phyloP scores from a whole-genome alignment of 2,797 vertebrate species.

The Periparus ater region DNA sequence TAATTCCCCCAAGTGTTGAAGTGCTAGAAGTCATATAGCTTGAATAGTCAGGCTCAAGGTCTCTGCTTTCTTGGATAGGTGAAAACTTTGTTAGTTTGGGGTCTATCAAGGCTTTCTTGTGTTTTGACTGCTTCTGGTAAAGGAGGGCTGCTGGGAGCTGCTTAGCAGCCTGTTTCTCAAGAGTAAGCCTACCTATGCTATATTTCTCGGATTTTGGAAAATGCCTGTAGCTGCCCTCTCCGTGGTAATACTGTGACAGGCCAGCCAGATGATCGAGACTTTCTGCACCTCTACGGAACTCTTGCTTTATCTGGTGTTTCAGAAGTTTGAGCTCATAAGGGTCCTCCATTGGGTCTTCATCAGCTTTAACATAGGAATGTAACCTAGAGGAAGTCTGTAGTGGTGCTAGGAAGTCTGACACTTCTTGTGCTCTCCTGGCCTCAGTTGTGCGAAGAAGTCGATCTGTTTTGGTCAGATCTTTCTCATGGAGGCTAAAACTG shows the following conservation, averaged over 20 bases:
- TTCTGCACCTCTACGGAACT: constrained; percentile 94
- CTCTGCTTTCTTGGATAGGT: constrained; percentile 95
- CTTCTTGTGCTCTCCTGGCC: constrained; percentile 89
- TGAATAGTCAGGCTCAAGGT: constrained; percentile 93
- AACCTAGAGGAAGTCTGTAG: constrained; percentile 85
- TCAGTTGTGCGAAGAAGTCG: constrained; percentile 90
- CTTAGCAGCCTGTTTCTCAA: constrained; percentile 99
- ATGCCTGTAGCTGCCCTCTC: constrained; percentile 90
- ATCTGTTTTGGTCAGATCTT: constrained; percentile 93
- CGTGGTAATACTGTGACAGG: constrained; percentile 92
- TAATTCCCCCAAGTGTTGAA: constrained; percentile 89
- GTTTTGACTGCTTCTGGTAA: constrained; percentile 97
- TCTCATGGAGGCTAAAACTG: constrained; percentile 92
- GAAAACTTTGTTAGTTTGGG: constrained; percentile 97
- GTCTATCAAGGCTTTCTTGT: constrained; percentile 93
- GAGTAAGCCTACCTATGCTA: constrained; percentile 95
- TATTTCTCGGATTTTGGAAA: constrained; percentile 98
- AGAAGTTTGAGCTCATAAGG: constrained; percentile 97
- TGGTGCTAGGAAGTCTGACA: constrained; percentile 92
- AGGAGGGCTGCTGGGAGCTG: constrained; percentile 94
- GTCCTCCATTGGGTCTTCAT: constrained; percentile 98
- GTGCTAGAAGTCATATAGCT: constrained; percentile 89
- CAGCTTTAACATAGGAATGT: constrained; percentile 91
- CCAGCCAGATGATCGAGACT: constrained; percentile 92
- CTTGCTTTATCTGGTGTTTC: constrained; percentile 99